phyloP scores from a whole-genome alignment of 2,113 vertebrate genomes.

The Pangasianodon hypophthalmus region DNA sequence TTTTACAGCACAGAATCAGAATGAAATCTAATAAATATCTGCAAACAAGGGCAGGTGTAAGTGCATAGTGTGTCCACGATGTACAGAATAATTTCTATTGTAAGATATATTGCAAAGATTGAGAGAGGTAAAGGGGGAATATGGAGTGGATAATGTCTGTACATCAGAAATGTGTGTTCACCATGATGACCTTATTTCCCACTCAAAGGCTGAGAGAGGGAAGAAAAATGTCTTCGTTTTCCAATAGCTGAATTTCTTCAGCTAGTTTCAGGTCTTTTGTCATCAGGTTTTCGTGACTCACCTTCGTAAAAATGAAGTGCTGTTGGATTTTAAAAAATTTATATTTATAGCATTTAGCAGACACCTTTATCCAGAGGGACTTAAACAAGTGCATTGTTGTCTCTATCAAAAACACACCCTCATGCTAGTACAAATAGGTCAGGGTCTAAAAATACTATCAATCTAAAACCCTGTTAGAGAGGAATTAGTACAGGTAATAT shows the following conservation, averaged over 20 bases:
- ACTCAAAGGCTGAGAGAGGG: too few species aligned
- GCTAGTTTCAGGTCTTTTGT: background rate
- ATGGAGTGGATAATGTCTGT: too few species aligned
- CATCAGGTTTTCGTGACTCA: background rate
- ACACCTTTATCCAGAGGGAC: background rate
- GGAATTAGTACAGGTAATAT: background rate
- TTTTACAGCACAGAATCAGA: too few species aligned
- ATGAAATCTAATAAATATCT: too few species aligned
- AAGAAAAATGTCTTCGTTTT: background rate
- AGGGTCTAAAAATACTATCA: background rate
- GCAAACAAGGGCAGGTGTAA: too few species aligned
- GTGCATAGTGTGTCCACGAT: too few species aligned
- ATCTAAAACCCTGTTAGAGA: background rate
- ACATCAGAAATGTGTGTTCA: too few species aligned
- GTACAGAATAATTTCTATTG: too few species aligned
- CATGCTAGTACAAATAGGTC: background rate
- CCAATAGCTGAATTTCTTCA: background rate
- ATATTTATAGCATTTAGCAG: background rate
- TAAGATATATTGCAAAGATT: too few species aligned
- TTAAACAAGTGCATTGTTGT: background rate
- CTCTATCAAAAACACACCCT: background rate
- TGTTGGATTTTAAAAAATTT: background rate
- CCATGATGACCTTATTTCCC: background rate
- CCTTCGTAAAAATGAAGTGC: background rate
- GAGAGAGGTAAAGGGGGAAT: too few species aligned